Conservation (phyloP, 2,797 vertebrate genomes). For the Carapus acus region DNA sequence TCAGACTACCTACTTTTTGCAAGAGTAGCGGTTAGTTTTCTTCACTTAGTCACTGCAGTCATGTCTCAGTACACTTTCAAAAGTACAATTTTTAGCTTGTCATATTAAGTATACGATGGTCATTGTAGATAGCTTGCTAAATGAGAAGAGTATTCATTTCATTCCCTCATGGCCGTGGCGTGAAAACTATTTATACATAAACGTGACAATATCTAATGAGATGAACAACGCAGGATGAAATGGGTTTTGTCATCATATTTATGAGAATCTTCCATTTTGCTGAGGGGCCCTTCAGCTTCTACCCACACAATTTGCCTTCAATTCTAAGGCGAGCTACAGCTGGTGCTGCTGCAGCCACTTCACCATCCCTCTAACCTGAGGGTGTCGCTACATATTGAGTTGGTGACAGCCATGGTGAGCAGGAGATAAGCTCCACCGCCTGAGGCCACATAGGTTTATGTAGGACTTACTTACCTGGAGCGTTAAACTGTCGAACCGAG, state of each 20-base stretch:
- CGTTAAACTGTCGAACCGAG: conserved; percentile 82
- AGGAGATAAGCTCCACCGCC: conserved; percentile 47
- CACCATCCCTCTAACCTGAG: conserved; percentile 39
- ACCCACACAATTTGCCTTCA: conserved; percentile 16
- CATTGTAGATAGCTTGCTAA: too few relatives aligned
- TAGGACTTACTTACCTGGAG: conserved; percentile 76
- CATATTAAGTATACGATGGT: too few relatives aligned
- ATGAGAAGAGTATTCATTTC: too few relatives aligned
- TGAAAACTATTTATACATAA: not conserved
- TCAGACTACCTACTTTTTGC: too few relatives aligned
- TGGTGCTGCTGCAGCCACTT: conserved; percentile 32
- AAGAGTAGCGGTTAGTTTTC: too few relatives aligned
- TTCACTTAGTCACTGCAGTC: too few relatives aligned
- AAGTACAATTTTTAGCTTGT: too few relatives aligned
- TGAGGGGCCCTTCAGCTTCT: conserved; percentile 23
- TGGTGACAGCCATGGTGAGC: conserved; percentile 42
- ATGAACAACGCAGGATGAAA: conserved; percentile 21
- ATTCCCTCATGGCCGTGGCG: too few relatives aligned
- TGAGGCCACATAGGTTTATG: conserved; percentile 25
- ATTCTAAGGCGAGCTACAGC: conserved; percentile 15
- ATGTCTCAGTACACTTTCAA: too few relatives aligned
- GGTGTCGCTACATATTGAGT: conserved; percentile 30
- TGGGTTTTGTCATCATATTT: conserved; percentile 21
- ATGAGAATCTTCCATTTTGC: conserved; percentile 24
- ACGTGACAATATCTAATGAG: conserved; percentile 23